Percentiles rank a stretch among this genome's conserved stretches.
Evolutionary conservation across 1,140 invertebrate species (phyloP).

Genomic region (Melanaphis sacchari): DNA sequence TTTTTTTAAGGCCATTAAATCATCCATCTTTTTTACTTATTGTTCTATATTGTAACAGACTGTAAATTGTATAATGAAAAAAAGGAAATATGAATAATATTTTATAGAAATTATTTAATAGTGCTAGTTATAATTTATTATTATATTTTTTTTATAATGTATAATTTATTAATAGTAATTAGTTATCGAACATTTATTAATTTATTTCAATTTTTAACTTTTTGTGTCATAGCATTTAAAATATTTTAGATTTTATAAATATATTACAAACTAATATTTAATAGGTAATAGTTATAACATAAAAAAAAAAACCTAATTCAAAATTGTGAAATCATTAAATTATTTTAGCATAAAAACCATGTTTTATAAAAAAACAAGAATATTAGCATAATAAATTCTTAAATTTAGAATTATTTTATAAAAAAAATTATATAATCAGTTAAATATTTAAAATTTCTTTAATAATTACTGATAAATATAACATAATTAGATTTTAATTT

Average conservation of each 20-base stretch:
- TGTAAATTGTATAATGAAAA: too few species aligned
- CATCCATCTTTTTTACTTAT: too few species aligned
- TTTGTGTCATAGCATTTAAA: not conserved
- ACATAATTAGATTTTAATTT: not conserved
- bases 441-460: not conserved
- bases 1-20: too few species aligned
- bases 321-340: too few species aligned
- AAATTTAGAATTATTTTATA: not conserved
- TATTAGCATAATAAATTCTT: not conserved
- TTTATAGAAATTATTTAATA: not conserved
- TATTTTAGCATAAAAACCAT: not conserved
- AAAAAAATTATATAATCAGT: not conserved
- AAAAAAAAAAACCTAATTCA: too few species aligned
- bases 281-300: too few species aligned
- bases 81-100: too few species aligned
- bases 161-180: not conserved
- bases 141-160: not conserved
- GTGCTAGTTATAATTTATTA: not conserved
- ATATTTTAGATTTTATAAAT: too few species aligned
- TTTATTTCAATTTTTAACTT: not conserved
- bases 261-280: too few species aligned
- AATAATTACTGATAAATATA: not conserved
- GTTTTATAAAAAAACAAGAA: not conserved
- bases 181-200: not conserved
- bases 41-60: too few species aligned